Base-by-base conservation (phyloP, 2,888 invertebrate genomes). In the Diarsia rubi region DNA sequence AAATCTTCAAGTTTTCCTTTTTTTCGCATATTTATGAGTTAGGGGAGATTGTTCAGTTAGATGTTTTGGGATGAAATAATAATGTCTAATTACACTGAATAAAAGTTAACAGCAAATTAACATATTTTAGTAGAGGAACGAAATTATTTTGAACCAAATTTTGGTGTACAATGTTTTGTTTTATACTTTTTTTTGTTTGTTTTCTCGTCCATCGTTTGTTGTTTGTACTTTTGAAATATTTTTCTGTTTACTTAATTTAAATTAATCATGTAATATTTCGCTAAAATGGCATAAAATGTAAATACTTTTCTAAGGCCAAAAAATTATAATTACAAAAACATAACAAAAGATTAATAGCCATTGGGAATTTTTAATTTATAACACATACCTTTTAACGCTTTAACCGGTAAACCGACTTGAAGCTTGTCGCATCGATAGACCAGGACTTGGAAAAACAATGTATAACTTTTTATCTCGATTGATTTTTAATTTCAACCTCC, bases 71-170 rank as follows among this genome's bases (percentile, higher is more conserved):
- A 73, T 82, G 79, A 83, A 85, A 85, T 75, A 81, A 85, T 84
- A 83, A 83, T 75, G 73, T 69, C 75, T 86, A 86, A 84, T 85
- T 84, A 86, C 69, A 70, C 71, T 54, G 69, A 77, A 69, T 77
- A 75, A 86, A 85, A 86, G 80, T 86, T 82, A 77, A 75, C 67
- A 70, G 73, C 2, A 54, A 84, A 86, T 86, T 85, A 82, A 73
- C 82, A 82, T 84, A 78, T 80, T 84, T 78, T 52, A 69, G 66
- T 24, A 62, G 45, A 6, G n/a, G 62, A 21, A 67, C 54, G 63
- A 21, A 63, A 78, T 59, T 47, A 66, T 73, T 71, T 77, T 62
- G 59, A 24, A 27, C 42, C 47, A 44, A 27, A 62, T 75, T 81
- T 73, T 64, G 9, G 65, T 68, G 44, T 19, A 24, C 21, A 8